These are phyloP conservation scores for Turritopsis rubra DNA, from an alignment of 30 jellyfish, hydroid and myxozoan species.

Conservation along the genomic window DNA sequence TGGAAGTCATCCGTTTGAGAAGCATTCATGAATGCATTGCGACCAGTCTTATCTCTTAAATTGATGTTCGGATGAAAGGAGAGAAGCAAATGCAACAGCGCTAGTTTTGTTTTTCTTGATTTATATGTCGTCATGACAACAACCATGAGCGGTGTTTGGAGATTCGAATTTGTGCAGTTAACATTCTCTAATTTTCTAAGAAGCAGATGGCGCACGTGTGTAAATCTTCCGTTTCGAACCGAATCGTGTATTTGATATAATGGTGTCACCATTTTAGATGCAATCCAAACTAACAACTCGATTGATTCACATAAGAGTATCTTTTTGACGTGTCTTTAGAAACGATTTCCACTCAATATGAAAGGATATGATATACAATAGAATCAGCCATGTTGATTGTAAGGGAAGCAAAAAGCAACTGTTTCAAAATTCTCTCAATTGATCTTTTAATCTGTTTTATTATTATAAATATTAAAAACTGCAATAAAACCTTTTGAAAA, in stretches of 20 bases:
- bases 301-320: no score
- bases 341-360: not conserved
- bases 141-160: slow-evolving; percentile 5
- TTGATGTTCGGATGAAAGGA: not conserved
- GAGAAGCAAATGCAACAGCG: not conserved
- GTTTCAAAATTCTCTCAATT: not conserved
- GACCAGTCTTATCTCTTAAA: not conserved
- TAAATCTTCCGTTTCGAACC: not conserved
- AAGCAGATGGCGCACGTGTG: not conserved
- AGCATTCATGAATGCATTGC: not conserved
- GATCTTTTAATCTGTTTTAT: not conserved
- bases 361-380: not conserved
- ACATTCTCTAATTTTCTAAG: not conserved
- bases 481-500: not conserved
- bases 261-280: not conserved
- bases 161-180: not conserved
- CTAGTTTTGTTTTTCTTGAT: not conserved
- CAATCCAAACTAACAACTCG: no score
- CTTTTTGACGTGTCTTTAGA: not conserved
- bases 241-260: not conserved
- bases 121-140: not conserved
- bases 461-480: not conserved
- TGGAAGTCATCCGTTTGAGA: not conserved
- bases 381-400: not conserved
- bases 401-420: not conserved